Percentiles rank a stretch among this genome's conserved stretches.
phyloP scores from a whole-genome alignment of 2,113 vertebrate species.

The Stomatorhinus ivindoensis region DNA sequence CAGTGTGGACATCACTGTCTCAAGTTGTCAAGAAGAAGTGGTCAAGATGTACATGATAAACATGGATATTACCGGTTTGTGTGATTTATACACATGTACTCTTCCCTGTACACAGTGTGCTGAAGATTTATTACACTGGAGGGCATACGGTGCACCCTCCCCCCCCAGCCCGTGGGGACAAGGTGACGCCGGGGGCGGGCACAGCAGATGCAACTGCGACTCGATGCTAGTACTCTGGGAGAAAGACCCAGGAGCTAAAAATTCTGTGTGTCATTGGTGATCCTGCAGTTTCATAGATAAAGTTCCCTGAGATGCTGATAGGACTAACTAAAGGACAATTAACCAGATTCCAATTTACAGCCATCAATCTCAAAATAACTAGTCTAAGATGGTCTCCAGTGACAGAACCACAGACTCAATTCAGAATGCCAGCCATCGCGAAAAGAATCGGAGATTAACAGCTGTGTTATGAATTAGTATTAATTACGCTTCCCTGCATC shows the following conservation, averaged over 20 bases:
- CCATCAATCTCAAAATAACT: background rate
- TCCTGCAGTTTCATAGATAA: background rate
- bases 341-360: background rate
- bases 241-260: background rate
- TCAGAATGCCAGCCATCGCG: background rate
- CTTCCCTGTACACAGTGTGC: background rate
- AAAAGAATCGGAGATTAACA: background rate
- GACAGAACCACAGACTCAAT: background rate
- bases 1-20: background rate
- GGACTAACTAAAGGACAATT: background rate
- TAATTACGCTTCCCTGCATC: background rate
- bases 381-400: background rate
- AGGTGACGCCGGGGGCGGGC: background rate
- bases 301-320: background rate
- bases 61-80: background rate
- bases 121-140: background rate
- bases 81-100: background rate
- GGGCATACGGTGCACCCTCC: background rate
- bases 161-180: background rate
- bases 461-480: background rate
- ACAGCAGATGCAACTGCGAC: background rate
- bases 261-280: background rate
- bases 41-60: background rate
- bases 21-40: no score
- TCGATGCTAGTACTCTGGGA: background rate